Evolutionary conservation across 2,113 vertebrate genomes (phyloP).

Genomic region (Istiophorus platypterus): DNA sequence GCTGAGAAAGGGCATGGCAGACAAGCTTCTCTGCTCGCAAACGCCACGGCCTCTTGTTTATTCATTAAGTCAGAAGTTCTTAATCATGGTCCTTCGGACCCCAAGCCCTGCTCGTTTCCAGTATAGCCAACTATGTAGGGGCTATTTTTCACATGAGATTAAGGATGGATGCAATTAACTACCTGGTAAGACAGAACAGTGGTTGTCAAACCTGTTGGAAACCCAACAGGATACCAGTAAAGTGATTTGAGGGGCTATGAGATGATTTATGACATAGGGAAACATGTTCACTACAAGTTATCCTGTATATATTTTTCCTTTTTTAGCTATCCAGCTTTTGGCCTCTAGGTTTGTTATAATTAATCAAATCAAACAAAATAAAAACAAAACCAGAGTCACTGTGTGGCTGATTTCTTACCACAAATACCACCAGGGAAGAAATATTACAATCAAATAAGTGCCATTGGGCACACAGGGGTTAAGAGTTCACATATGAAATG

Average conservation of each 20-base stretch:
- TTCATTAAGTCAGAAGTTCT: constrained; percentile 67
- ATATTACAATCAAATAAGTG: background rate
- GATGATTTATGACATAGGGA: constrained; percentile 44
- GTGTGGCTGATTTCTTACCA: background rate
- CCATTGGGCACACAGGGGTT: background rate
- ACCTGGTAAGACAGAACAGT: constrained; percentile 37
- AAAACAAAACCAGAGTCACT: constrained; percentile 16
- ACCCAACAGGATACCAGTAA: constrained; percentile 15
- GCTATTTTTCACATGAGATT: constrained; percentile 48
- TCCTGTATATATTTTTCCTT: background rate
- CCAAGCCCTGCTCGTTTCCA: constrained; percentile 55
- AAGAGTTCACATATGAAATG: constrained; percentile 24
- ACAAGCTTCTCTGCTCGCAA: constrained; percentile 46
- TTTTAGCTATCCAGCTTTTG: background rate
- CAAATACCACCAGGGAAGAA: constrained; percentile 1
- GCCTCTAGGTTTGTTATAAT: background rate
- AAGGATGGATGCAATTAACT: constrained; percentile 63
- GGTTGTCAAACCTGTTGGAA: constrained; percentile 27
- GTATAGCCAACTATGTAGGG: constrained; percentile 54
- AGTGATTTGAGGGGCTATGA: constrained; percentile 6
- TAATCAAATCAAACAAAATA: constrained; percentile 19
- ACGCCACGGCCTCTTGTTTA: constrained; percentile 61
- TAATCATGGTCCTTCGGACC: constrained; percentile 59
- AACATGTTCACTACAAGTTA: constrained; percentile 5
- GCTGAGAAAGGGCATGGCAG: constrained; percentile 64